Evolutionary conservation across 2,888 invertebrate genomes (phyloP).

Genomic region (Tridacna gigas): DNA sequence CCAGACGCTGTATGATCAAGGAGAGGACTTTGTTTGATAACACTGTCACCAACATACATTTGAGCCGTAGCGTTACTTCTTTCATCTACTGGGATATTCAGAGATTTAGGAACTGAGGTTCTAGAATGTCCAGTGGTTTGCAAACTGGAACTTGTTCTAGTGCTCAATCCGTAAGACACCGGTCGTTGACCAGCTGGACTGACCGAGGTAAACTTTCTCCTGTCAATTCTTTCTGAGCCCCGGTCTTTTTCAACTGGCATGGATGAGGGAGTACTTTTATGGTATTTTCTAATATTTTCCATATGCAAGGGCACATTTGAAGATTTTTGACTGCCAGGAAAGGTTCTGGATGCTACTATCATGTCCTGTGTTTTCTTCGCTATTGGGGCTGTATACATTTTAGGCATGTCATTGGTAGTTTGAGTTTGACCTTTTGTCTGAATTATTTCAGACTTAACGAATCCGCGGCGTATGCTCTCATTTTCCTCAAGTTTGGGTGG

Average conservation of each 20-base stretch:
- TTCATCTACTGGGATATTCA: not conserved
- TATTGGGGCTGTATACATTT: conserved; percentile 9
- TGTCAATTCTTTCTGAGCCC: not conserved
- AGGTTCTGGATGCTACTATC: not conserved
- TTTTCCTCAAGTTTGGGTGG: not conserved
- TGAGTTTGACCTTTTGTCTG: not conserved
- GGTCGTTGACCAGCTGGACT: not conserved
- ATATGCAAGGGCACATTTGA: not conserved
- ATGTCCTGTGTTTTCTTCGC: not conserved
- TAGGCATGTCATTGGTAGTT: not conserved
- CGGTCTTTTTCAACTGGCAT: conserved; percentile 13
- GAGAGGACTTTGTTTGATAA: not conserved
- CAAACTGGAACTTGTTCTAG: conserved; percentile 3
- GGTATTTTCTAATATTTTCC: conserved; percentile 19
- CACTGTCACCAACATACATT: not conserved
- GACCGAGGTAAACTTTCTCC: not conserved
- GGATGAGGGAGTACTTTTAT: conserved; percentile 8
- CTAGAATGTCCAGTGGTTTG: not conserved
- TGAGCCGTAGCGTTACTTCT: not conserved
- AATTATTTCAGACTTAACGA: not conserved
- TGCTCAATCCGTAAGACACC: not conserved
- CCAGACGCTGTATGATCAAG: not conserved
- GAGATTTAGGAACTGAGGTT: not conserved
- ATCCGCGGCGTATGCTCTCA: not conserved
- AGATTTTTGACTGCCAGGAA: not conserved